Base-by-base conservation (phyloP, 1,140 invertebrate species). In the Drosophila lini region DNA sequence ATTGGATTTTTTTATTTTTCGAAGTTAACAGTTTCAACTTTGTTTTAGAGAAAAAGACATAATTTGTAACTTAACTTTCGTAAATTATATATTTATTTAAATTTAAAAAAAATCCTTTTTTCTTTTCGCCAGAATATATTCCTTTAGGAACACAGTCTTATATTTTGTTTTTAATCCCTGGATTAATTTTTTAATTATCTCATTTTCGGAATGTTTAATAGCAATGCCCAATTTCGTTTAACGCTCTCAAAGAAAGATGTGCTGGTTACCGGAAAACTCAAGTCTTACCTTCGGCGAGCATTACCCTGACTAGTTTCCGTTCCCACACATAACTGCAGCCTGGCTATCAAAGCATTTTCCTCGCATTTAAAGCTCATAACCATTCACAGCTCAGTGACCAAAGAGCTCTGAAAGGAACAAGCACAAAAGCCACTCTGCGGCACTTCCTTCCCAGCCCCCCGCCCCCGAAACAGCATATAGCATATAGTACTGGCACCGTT, bases 361-460 rank as follows among this genome's bases (percentile, higher is more conserved):
- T 80, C 45, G 32, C 59, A 50, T 71, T 76, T 76, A 76, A 82
- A 86, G 83, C 81, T 75, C 64, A 60, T 53, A 64, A 58, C 82
- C 69, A 79, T 85, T 82, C 61, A 73, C 79, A 81, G 79, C 74
- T 82, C 69, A 86, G 68, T 85, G 79, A 76, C 69, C 82, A 86
- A 79, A 75, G 75, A 62, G 75, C 63, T 78, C 67, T 77, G 68
- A 61, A 73, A 81, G 74, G 81, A 73, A 78, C 73, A 68, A 63
- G 47, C 64, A 65, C 57, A 78, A 77, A 75, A 76, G 74, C 73
- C 62, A 77, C 73, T 77, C 74, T 44, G 56, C 41, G 73, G 74
- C 36, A 55, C 62, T 74, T 69, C 62, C 59, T 50, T 61, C 42
- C 69, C 40, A 28, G 7, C 22, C 13, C 13, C 55, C 22, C 28